phyloP scores from a whole-genome alignment of 2,797 vertebrate genomes.

The Lagocephalus sceleratus region DNA sequence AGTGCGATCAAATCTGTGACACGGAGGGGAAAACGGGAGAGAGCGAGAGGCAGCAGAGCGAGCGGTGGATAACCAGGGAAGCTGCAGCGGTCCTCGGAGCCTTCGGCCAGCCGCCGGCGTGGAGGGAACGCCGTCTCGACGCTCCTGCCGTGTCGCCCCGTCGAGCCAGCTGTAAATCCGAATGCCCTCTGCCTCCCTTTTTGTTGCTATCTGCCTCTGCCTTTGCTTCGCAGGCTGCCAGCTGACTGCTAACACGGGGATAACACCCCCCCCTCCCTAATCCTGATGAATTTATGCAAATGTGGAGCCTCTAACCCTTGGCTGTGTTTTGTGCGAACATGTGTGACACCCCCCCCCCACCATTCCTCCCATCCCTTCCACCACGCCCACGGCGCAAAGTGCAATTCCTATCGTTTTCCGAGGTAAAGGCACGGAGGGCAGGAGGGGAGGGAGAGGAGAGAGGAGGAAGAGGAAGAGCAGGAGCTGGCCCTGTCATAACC shows the following conservation, averaged over 20 bases:
- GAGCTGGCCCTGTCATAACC: conserved; percentile 56
- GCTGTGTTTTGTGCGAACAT: conserved; percentile 48
- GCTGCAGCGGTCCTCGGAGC: conserved; percentile 4
- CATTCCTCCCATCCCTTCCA: not conserved
- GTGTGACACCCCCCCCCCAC: conserved; percentile 17
- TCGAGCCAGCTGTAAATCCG: conserved; percentile 68
- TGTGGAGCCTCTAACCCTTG: conserved; percentile 36
- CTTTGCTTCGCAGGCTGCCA: conserved; percentile 56
- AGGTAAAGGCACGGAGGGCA: conserved; percentile 23
- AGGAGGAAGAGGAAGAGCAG: conserved; percentile 38
- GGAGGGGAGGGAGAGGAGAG: conserved; percentile 10
- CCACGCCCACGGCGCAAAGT: conserved; percentile 33
- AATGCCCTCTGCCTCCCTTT: conserved; percentile 44
- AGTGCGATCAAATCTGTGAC: not conserved
- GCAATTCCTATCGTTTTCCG: conserved; percentile 30
- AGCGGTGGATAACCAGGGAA: conserved; percentile 2
- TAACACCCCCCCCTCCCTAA: conserved; percentile 63
- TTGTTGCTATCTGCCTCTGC: conserved; percentile 28
- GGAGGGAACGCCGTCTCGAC: conserved; percentile 32
- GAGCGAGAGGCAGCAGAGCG: not conserved
- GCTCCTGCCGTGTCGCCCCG: conserved; percentile 55
- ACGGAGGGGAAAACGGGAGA: not conserved
- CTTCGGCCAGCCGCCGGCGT: conserved; percentile 16
- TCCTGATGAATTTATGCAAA: conserved; percentile 73
- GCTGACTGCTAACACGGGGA: conserved; percentile 78